Percentiles rank a stretch among this genome's conserved stretches.
Conservation (phyloP, 2,113 vertebrate genomes). For the Carassius carassius region DNA sequence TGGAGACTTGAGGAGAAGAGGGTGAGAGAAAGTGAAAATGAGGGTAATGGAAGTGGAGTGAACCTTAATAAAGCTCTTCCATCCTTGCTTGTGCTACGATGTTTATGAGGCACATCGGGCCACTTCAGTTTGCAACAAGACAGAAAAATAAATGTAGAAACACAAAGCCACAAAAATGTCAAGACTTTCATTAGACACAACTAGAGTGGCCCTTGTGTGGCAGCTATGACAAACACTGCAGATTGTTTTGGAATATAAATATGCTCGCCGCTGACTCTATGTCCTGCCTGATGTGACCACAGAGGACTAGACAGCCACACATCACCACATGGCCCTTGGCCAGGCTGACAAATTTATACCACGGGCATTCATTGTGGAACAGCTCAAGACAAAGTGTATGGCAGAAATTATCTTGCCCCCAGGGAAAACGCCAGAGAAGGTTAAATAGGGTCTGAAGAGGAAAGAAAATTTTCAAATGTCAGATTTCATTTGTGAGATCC, state of each 20-base stretch:
- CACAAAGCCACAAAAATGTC: constrained; percentile 74
- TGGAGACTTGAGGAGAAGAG: background rate
- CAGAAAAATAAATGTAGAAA: constrained; percentile 42
- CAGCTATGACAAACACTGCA: constrained; percentile 61
- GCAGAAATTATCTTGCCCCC: background rate
- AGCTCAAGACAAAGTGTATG: background rate
- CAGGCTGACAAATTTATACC: constrained; percentile 18
- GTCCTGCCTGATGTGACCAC: constrained; percentile 59
- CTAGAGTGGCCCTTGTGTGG: constrained; percentile 61
- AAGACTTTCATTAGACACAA: constrained; percentile 67
- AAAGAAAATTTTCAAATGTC: background rate
- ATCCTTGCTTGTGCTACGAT: too few relatives aligned
- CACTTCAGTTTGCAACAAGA: constrained; percentile 29
- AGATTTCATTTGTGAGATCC: background rate
- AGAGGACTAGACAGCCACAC: constrained; percentile 44
- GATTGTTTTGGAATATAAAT: constrained; percentile 72
- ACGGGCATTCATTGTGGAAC: background rate
- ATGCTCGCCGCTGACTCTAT: constrained; percentile 56
- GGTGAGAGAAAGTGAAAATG: background rate
- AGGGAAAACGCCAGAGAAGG: background rate
- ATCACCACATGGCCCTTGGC: constrained; percentile 27
- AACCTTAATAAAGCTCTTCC: background rate
- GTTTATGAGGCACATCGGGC: constrained; percentile 26
- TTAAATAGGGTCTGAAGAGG: background rate
- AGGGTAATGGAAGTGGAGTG: background rate